Evolutionary conservation across 23 tunicate genomes (phyloP).

Genomic region (Halocynthia aurantium): DNA sequence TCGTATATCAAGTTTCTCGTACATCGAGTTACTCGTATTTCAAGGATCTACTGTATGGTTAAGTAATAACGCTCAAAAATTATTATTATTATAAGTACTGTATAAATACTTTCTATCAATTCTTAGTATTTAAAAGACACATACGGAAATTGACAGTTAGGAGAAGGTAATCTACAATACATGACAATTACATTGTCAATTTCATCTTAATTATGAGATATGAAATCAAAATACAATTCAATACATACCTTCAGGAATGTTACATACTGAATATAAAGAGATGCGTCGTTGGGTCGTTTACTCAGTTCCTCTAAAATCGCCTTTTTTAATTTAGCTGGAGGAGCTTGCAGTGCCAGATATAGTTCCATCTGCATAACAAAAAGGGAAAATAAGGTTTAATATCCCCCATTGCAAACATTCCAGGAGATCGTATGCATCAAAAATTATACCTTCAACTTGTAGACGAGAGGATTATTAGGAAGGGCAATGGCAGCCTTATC

Average conservation of each 20-base stretch:
- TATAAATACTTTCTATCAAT: too few species aligned
- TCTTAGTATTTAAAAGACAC: background rate
- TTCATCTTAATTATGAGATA: too few species aligned
- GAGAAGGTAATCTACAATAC: too few species aligned
- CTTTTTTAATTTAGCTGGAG: slow-evolving; percentile 37
- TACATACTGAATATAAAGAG: slow-evolving; percentile 63
- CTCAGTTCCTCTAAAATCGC: slow-evolving; percentile 61
- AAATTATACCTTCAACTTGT: slow-evolving; percentile 55
- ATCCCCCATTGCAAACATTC: background rate
- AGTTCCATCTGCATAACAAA: slow-evolving; percentile 54
- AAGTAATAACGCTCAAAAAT: too few species aligned
- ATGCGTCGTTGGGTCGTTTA: slow-evolving; percentile 42
- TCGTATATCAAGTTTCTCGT: too few species aligned
- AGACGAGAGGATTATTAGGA: slow-evolving; percentile 56
- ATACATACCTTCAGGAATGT: slow-evolving; percentile 74
- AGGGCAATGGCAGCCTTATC: slow-evolving; percentile 61
- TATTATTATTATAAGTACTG: too few species aligned
- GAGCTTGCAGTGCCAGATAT: slow-evolving; percentile 55
- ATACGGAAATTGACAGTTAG: background rate
- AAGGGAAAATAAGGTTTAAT: background rate
- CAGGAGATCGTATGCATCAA: background rate
- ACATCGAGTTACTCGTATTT: too few species aligned
- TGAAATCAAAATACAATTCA: background rate
- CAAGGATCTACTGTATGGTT: too few species aligned
- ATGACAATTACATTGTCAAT: too few species aligned